Conservation (phyloP, 2,888 invertebrate genomes). For the Oxycera nigricornis region DNA sequence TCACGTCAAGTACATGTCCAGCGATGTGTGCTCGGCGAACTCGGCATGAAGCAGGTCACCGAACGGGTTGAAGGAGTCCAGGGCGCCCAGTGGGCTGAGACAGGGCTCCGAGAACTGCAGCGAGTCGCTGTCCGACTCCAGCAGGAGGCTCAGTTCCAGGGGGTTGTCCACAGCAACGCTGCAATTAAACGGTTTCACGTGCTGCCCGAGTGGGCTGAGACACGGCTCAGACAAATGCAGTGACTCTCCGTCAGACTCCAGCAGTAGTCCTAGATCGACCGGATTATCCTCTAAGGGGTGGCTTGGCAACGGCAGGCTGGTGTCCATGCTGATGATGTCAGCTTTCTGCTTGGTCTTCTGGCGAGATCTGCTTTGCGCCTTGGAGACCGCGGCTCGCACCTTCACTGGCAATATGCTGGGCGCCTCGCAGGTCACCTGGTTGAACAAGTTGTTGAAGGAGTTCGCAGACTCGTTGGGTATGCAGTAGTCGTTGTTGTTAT, state of each 20-base stretch:
- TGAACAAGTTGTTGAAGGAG: constrained; percentile 8
- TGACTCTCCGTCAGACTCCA: constrained; percentile 70
- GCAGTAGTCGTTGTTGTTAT: constrained; percentile 7
- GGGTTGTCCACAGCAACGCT: constrained; percentile 47
- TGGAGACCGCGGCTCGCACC: not conserved
- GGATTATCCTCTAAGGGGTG: constrained; percentile 49
- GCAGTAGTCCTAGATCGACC: constrained; percentile 61
- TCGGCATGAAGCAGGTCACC: constrained; percentile 57
- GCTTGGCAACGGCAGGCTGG: constrained; percentile 45
- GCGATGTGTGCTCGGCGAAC: constrained; percentile 54
- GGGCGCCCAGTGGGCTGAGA: constrained; percentile 56
- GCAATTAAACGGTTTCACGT: constrained; percentile 44
- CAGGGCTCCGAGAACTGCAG: constrained; percentile 56
- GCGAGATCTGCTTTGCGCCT: not conserved
- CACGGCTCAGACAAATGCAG: constrained; percentile 60
- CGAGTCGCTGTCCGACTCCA: constrained; percentile 57
- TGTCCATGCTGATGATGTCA: not conserved
- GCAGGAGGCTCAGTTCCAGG: constrained; percentile 57
- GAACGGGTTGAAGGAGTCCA: constrained; percentile 58
- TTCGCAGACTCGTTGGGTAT: not conserved
- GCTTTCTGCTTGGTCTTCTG: constrained; percentile 22
- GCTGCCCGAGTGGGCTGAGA: constrained; percentile 52
- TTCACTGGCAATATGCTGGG: constrained; percentile 5
- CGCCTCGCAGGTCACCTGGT: not conserved
- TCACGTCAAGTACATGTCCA: constrained; percentile 60